phyloP scores from a whole-genome alignment of 2,113 vertebrate species.

The Pyrgilauda ruficollis region DNA sequence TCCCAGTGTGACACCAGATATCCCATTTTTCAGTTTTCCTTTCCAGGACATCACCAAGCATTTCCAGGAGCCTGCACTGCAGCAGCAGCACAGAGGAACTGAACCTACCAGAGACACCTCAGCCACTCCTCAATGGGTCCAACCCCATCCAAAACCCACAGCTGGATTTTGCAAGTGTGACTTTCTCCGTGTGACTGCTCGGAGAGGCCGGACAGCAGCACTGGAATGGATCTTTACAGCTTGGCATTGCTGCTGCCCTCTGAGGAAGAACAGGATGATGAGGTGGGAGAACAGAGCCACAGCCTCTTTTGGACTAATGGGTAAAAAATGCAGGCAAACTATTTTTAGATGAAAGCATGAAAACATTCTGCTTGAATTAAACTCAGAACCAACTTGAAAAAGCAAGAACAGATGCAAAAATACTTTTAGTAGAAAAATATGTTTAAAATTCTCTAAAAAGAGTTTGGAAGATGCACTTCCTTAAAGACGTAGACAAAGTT shows the following conservation, averaged over 20 bases:
- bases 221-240: slow-evolving; percentile 57
- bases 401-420: slow-evolving; percentile 43
- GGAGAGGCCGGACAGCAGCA: background rate
- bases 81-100: background rate
- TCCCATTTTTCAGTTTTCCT: background rate
- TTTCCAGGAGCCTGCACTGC: background rate
- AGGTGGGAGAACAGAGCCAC: slow-evolving; percentile 58
- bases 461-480: slow-evolving; percentile 3
- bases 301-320: slow-evolving; percentile 50
- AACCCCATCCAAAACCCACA: background rate
- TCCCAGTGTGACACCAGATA: background rate
- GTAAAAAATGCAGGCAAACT: slow-evolving; percentile 65
- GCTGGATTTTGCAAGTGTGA: background rate
- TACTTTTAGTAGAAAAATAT: slow-evolving; percentile 46
- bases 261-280: slow-evolving; percentile 54
- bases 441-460: slow-evolving; percentile 20
- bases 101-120: background rate
- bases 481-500: background rate
- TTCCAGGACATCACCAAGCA: background rate
- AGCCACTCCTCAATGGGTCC: background rate
- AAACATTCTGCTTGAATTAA: slow-evolving; percentile 59
- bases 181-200: background rate
- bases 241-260: slow-evolving; percentile 51
- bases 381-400: slow-evolving; percentile 30
- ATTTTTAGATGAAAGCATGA: slow-evolving; percentile 70